Conservation (phyloP, 2,797 vertebrate species). For the Cephalopachus bancanus region DNA sequence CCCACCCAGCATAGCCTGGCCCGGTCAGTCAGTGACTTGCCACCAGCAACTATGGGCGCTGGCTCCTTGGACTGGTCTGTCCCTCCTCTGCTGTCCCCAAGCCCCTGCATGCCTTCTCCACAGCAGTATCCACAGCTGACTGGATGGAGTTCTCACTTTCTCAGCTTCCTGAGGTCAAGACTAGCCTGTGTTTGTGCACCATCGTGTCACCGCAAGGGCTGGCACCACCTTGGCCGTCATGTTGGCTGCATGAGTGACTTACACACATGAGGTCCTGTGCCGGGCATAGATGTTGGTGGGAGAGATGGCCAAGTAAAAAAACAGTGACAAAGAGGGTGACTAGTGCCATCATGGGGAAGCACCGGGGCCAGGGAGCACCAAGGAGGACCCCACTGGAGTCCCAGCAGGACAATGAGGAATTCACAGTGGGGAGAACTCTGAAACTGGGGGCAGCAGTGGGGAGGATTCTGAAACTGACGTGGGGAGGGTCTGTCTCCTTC, state of each 20-base stretch:
- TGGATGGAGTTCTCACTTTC: not conserved
- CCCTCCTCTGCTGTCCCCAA: not conserved
- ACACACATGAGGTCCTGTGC: not conserved
- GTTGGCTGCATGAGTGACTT: not conserved
- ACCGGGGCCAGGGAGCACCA: fast-evolving
- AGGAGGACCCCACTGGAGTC: not conserved
- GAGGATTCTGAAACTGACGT: not conserved
- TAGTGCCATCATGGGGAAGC: not conserved
- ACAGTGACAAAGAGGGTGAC: fast-evolving
- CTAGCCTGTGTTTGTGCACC: not conserved
- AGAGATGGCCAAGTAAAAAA: not conserved
- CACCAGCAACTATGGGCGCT: not conserved
- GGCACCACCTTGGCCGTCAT: not conserved
- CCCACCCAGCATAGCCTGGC: not conserved
- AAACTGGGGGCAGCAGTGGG: not conserved
- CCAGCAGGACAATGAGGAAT: not conserved
- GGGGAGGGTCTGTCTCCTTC: not conserved
- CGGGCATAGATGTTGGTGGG: not conserved
- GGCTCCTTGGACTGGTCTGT: not conserved
- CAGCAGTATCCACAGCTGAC: not conserved
- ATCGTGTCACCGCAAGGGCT: not conserved
- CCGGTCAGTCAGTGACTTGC: not conserved
- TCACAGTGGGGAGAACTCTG: not conserved
- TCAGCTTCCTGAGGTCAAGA: not conserved
- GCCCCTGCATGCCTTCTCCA: fast-evolving